Percentiles rank a stretch among this genome's conserved stretches.
Evolutionary conservation across 2,113 vertebrate genomes (phyloP).

Genomic region (Alectura lathami): DNA sequence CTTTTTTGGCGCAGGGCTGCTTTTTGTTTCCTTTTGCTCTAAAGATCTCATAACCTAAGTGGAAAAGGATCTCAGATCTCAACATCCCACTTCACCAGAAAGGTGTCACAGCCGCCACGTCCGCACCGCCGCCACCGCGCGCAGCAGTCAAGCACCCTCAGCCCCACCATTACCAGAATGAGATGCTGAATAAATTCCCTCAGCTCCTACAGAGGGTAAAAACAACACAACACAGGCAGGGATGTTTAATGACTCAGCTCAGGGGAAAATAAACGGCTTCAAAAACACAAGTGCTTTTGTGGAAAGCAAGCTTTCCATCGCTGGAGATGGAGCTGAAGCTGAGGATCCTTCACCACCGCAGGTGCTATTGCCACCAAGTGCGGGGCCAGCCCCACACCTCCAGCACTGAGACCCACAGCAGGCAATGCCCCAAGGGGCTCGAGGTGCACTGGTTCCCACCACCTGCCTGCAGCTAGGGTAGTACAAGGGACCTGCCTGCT

Average conservation of each 20-base stretch:
- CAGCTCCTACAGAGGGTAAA: slow-evolving; percentile 25
- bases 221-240: slow-evolving; percentile 36
- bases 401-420: accelerated
- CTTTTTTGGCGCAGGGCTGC: neutral
- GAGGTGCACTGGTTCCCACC: neutral
- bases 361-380: neutral
- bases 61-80: slow-evolving; percentile 50
- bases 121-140: neutral
- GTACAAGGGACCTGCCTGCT: no score
- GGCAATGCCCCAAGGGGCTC: neutral
- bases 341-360: neutral
- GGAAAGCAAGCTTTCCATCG: neutral
- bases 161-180: neutral
- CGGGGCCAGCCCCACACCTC: neutral
- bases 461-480: no score
- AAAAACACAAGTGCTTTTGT: neutral
- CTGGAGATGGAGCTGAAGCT: neutral
- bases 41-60: slow-evolving; percentile 43
- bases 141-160: slow-evolving; percentile 43
- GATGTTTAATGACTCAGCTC: slow-evolving; percentile 57
- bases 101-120: slow-evolving; percentile 25
- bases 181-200: slow-evolving; percentile 49
- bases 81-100: slow-evolving; percentile 54
- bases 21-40: slow-evolving; percentile 60
- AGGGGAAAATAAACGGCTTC: slow-evolving; percentile 18